Percentiles rank a stretch among this genome's conserved stretches.
These are phyloP conservation scores for Pseudoatta argentina DNA, from an alignment of 1,140 invertebrate genomes.

Conservation along the genomic window DNA sequence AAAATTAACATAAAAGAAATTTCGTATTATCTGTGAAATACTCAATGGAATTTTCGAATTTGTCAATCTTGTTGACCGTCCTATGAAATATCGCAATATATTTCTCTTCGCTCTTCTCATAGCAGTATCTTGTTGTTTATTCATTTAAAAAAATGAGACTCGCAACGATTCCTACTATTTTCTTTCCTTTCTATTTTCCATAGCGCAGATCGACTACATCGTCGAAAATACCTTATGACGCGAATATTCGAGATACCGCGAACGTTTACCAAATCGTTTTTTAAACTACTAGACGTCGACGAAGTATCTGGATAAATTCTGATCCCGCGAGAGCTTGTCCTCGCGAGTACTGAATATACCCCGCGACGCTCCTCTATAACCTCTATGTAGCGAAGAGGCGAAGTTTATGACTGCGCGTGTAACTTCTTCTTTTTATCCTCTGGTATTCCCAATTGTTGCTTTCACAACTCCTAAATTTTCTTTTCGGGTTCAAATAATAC, in stretches of 20 bases:
- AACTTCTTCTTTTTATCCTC: not conserved
- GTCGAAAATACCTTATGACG: slow-evolving; percentile 30
- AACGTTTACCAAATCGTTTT: not conserved
- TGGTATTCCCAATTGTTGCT: slow-evolving; percentile 45
- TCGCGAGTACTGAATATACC: slow-evolving; percentile 16
- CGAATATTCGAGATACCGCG: not conserved
- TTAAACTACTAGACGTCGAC: not conserved
- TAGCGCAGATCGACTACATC: not conserved
- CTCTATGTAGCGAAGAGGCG: not conserved
- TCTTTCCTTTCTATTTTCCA: not conserved
- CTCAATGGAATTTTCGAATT: not conserved
- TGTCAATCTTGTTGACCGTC: not conserved
- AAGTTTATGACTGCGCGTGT: slow-evolving; percentile 24
- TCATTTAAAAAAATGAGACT: slow-evolving; percentile 1
- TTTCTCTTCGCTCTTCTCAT: not conserved
- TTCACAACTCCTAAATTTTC: slow-evolving; percentile 6
- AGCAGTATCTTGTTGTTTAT: not conserved
- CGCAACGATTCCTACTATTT: not conserved
- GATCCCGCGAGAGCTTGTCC: slow-evolving; percentile 22
- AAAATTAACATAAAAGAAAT: not conserved
- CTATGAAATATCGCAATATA: not conserved
- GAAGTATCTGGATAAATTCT: slow-evolving; percentile 20
- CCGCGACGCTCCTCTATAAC: not conserved
- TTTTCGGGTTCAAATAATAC: slow-evolving; percentile 6
- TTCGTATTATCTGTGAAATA: not conserved